phyloP scores from a whole-genome alignment of 2,888 invertebrate species.

The Lathronympha strigana region DNA sequence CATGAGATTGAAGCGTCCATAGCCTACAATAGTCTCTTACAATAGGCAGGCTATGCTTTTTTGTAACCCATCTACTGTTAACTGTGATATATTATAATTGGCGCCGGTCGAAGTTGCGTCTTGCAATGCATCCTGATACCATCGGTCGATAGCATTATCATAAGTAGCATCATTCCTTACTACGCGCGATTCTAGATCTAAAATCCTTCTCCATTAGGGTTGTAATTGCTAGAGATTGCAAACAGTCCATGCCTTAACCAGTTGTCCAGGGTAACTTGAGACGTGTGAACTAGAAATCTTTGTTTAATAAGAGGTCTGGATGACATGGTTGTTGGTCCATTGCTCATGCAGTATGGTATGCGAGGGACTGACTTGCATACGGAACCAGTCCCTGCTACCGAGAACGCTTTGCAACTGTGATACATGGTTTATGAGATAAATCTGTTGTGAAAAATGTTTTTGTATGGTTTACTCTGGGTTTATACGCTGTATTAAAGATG shows the following conservation, averaged over 20 bases:
- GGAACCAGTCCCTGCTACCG: conserved; percentile 71
- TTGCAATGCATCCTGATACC: conserved; percentile 38
- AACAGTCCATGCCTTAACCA: conserved; percentile 21
- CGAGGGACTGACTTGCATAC: conserved; percentile 49
- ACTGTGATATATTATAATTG: too few relatives aligned
- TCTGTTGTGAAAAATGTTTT: conserved; percentile 38
- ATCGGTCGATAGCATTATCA: conserved; percentile 37
- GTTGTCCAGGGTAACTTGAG: conserved; percentile 9
- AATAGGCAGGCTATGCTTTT: too few relatives aligned
- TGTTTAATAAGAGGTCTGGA: conserved; percentile 8
- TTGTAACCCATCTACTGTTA: too few relatives aligned
- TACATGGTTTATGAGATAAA: conserved; percentile 65
- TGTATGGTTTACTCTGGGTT: conserved; percentile 2
- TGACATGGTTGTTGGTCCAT: conserved; percentile 48
- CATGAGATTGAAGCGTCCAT: too few relatives aligned
- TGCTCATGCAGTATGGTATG: conserved; percentile 58
- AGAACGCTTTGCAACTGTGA: conserved; percentile 68
- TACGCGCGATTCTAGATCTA: conserved; percentile 18
- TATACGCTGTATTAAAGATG: background rate
- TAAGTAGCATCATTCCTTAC: conserved; percentile 27
- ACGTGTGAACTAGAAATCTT: background rate
- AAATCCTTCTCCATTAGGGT: background rate
- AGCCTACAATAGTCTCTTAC: too few relatives aligned
- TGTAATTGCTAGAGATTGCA: conserved; percentile 22
- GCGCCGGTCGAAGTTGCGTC: conserved; percentile 34